These are phyloP conservation scores for Lissonota sp. DNA, from an alignment of 2,888 invertebrate genomes.

Conservation along the genomic window DNA sequence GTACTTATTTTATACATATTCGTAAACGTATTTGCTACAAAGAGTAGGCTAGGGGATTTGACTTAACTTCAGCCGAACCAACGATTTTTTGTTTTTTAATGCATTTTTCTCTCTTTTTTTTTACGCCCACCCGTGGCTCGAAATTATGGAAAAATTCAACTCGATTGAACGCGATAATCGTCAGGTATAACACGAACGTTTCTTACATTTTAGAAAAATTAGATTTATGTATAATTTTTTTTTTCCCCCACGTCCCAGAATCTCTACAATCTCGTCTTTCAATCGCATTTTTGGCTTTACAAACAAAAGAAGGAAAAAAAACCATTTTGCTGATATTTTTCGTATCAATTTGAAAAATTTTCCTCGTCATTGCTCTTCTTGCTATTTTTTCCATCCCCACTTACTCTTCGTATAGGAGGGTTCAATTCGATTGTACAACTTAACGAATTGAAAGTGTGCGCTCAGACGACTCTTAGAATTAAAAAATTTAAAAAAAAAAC, in stretches of 20 bases:
- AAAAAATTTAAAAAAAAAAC: constrained; percentile 39
- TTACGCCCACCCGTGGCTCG: constrained; percentile 21
- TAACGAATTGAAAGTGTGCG: constrained; percentile 72
- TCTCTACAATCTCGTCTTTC: constrained; percentile 34
- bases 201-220: constrained; percentile 71
- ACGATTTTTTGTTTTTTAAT: constrained; percentile 12
- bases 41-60: constrained; percentile 15
- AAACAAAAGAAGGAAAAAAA: constrained; percentile 11
- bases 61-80: constrained; percentile 34
- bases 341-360: too few species aligned
- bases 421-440: constrained; percentile 66
- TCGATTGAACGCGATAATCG: constrained; percentile 69
- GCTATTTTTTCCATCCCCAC: constrained; percentile 23
- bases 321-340: background rate
- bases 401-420: constrained; percentile 55
- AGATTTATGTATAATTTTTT: constrained; percentile 67
- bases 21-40: constrained; percentile 62
- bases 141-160: constrained; percentile 48
- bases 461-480: constrained; percentile 66
- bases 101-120: constrained; percentile 1
- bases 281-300: constrained; percentile 42
- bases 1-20: constrained; percentile 68
- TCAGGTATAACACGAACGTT: constrained; percentile 70
- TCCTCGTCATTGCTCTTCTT: constrained; percentile 1
- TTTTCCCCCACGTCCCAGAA: constrained; percentile 30